Evolutionary conservation across 30 jellyfish, hydroid and myxozoan genomes (phyloP), one percentile per base, ranked within the genome.

Genomic region (Clytia hemisphaerica): DNA sequence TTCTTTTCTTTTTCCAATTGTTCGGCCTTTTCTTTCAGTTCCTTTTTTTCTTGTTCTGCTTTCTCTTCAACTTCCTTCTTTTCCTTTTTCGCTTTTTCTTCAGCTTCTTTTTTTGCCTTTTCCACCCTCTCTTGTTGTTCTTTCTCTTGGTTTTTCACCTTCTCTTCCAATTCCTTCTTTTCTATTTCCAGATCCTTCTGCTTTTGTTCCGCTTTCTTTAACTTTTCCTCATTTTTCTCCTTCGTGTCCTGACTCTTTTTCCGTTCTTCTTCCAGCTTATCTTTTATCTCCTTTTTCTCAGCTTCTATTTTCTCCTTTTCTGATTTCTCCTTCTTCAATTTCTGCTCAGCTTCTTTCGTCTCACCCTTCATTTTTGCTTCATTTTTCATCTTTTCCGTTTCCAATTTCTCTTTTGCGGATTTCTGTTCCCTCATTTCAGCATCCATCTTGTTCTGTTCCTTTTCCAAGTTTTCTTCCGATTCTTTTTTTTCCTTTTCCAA

Each of bases 281-380:
- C 61, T 30, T 72, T 65, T 19, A 66, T n/a, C 2, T 69, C 61
- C 51, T 55, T 71, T 19, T 35, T 19, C 19, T 55, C 64, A 47
- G 15, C 26, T 29, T 36, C 74, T 14, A 37, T 30, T 37, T 65
- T 62, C 67, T 36, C 36, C 36, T 24, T 31, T 36, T 62, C 42
- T 68, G 22, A 34, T 67, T 32, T 35, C 69, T 12, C 32, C 78
- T 35, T 65, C 78, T 18, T 45, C 78, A 35, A 31, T 33, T 7
- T 6, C 27, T 49, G 29, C 14, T 69, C 81, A 0, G 66, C 57
- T 32, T 33, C 28, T 7, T 48, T 68, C 6, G 32, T 16, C 4
- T 51, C 19, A 35, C 67, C 73, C 49, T 51, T 16, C 2, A 51
- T 60, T 1, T 12, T 58, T 18, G 40, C 46, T 40, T 61, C 31